A percentile compares a stretch with the other conserved stretches of the same genome.
These are phyloP conservation scores for Montipora capitata DNA, from an alignment of 92 coral and sea anemone species.

Conservation along the genomic window DNA sequence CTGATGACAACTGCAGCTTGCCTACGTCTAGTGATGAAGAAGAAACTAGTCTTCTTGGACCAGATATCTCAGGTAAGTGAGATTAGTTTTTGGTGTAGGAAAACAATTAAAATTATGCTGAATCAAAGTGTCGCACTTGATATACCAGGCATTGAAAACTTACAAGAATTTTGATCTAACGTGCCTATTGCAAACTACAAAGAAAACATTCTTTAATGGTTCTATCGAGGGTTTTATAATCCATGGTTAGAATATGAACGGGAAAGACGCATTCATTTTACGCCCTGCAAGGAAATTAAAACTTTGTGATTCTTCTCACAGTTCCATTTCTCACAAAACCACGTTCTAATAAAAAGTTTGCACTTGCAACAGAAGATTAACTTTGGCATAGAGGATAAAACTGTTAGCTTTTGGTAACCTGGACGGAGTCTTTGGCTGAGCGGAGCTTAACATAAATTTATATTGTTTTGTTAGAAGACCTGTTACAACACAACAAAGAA, in stretches of 20 bases:
- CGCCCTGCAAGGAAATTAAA: background rate
- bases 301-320: background rate
- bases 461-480: background rate
- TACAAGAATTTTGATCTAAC: background rate
- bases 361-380: background rate
- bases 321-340: background rate
- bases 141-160: background rate
- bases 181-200: background rate
- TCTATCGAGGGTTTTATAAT: background rate
- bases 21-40: too few relatives aligned
- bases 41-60: too few relatives aligned
- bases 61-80: too few relatives aligned
- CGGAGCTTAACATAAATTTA: constrained; percentile 26
- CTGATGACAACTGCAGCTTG: background rate
- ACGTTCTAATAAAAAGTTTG: background rate
- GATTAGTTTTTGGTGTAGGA: background rate
- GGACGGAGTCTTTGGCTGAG: background rate
- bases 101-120: background rate
- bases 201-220: background rate
- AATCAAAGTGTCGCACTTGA: constrained; percentile 5
- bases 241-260: background rate
- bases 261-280: background rate
- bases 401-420: constrained; percentile 4
- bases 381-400: background rate
- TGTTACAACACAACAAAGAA: constrained; percentile 25